These are phyloP conservation scores for Drosophila acutilabella DNA, from an alignment of 2,888 invertebrate species.

Conservation along the genomic window DNA sequence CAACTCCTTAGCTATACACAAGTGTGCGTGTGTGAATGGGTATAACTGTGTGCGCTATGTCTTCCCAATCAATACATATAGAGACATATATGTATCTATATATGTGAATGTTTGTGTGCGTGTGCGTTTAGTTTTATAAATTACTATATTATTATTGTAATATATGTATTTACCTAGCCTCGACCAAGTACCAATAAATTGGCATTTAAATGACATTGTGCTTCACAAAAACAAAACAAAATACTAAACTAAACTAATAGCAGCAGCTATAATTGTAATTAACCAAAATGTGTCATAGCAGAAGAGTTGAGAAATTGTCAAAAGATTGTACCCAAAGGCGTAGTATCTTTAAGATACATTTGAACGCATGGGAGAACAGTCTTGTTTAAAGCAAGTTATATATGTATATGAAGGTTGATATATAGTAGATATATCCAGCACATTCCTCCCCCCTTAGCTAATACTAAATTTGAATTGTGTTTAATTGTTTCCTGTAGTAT, in stretches of 20 bases:
- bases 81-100: slow-evolving; percentile 12
- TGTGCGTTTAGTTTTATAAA: slow-evolving; percentile 32
- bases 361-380: neutral
- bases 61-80: slow-evolving; percentile 46
- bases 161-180: slow-evolving; percentile 66
- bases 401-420: slow-evolving; percentile 16
- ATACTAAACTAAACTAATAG: slow-evolving; percentile 22
- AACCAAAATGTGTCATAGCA: slow-evolving; percentile 67
- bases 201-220: slow-evolving; percentile 78
- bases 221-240: slow-evolving; percentile 49
- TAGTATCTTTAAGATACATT: neutral
- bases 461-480: slow-evolving; percentile 21
- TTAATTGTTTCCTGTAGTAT: neutral
- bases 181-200: slow-evolving; percentile 80
- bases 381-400: neutral
- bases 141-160: slow-evolving; percentile 34
- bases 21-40: slow-evolving; percentile 26
- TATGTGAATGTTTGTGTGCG: slow-evolving; percentile 14
- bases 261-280: slow-evolving; percentile 19
- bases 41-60: slow-evolving; percentile 40
- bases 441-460: slow-evolving; percentile 36
- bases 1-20: slow-evolving; percentile 6
- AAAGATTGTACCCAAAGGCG: neutral
- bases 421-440: slow-evolving; percentile 13
- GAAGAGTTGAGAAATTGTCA: slow-evolving; percentile 24